Conservation (phyloP, 2,797 vertebrate genomes). For the Leptodactylus fallax region DNA sequence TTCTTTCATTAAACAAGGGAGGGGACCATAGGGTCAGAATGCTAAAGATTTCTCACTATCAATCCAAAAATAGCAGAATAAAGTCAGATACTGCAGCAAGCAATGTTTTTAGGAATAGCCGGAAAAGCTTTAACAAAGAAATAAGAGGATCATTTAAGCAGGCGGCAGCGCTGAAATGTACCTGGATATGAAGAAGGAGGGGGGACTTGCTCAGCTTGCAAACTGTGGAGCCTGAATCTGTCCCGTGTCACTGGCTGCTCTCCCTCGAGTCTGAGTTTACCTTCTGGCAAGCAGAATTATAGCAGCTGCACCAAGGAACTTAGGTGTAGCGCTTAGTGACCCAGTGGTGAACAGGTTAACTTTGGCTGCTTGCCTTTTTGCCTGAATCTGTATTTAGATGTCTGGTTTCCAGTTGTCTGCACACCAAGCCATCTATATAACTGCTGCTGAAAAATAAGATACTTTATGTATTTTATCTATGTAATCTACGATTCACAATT, state of each 20-base stretch:
- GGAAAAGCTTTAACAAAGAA: neutral
- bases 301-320: conserved; percentile 37
- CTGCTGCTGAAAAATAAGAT: neutral
- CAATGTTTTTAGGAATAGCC: neutral
- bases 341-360: conserved; percentile 31
- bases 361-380: conserved; percentile 4
- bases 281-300: conserved; percentile 46
- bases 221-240: conserved; percentile 50
- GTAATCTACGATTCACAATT: too few species aligned
- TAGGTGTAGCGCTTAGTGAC: conserved; percentile 7
- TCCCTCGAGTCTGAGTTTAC: conserved; percentile 34
- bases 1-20: too few species aligned
- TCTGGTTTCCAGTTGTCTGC: neutral
- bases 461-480: neutral
- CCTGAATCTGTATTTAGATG: conserved; percentile 27
- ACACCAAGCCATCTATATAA: neutral
- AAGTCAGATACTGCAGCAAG: neutral
- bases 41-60: too few species aligned
- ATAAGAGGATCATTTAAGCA: neutral
- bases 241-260: conserved; percentile 54
- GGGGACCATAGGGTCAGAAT: too few species aligned
- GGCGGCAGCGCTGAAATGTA: conserved; percentile 1
- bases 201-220: conserved; percentile 18
- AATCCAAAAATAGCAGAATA: neutral
- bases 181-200: conserved; percentile 23